Base-by-base conservation (phyloP, 2,888 invertebrate species). In the Schizaphis graminum region DNA sequence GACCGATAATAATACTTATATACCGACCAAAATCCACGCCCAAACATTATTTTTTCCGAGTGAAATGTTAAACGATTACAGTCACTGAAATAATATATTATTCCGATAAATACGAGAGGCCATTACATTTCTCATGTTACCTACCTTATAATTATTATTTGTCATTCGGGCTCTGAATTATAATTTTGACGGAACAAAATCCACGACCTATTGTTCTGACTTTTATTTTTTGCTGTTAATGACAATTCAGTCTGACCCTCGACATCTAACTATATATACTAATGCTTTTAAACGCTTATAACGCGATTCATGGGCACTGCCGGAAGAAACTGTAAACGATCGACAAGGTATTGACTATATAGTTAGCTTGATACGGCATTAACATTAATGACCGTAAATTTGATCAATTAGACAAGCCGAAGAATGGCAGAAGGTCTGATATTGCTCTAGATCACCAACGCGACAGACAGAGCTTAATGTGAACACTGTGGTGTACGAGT, bases 361-460 rank as follows among this genome's bases (percentile, higher is more conserved):
- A 35, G 77, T 21, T 77, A 77, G 35, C 21, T 77, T 35, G 77
- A 77, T 21, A 77, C 77, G 77, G 77, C 8, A 77, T 41, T 77
- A 35, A 21, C 77, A 35, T 35, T 35, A 21, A 21, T 35, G 77
- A 77, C 77, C 21, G 77, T 35, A 77, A 41, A 77, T 77, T 2
- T 35, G 77, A 41, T 77, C 77, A 77, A 77, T 77, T 77, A 77
- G 77, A 77, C 77, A 77, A 77, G 77, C 77, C 35, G 13, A 4
- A n/a, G 67, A 67, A n/a, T 67, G 8, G 77, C 77, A 77, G 67
- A 77, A 77, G 77, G 77, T 77, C 77, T 77, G 77, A 77, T 77
- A 35, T 35, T 77, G 77, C 77, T 77, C 77, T 35, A 35, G 77
- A 35, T 77, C 35, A 21, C 21, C 16, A 21, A 53, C 21, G 5